Evolutionary conservation across 1,140 invertebrate genomes (phyloP), one percentile per base, ranked within the genome.

Genomic region (Heliconius eleuchia): DNA sequence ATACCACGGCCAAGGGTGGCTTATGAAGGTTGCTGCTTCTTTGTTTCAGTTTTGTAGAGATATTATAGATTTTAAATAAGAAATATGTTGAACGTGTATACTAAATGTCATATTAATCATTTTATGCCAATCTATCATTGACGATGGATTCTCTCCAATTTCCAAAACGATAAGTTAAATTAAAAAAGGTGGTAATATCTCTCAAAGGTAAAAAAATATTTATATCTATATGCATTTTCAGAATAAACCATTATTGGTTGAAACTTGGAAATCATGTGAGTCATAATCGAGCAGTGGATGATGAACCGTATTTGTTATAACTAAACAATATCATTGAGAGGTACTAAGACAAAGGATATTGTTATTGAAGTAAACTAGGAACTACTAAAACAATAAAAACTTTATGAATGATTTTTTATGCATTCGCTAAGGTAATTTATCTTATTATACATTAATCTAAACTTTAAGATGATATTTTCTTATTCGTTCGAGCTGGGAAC

Each of bases 1-100:
- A 82, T 84, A 91, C 90, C 92, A 94, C 88, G 91, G 92, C 92
- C 92, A 94, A 94, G 92, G 92, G 92, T 93, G 90, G 86, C 86
- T 86, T 85, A 79, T 88, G 89, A 94, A 93, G 92, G 92, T 94
- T 93, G 91, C 81, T 76, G 76, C 76, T 90, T 84, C 88, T 93
- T 90, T 92, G 88, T 91, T 82, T 88, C 70, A 18, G 16, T 79
- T 79, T 71, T 23, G 60, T 66, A 13, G 23, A 30, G 23, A 57
- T 57, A 23, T 18, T 27, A 57, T 57, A 57, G 55, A 57, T 57
- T 57, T 57, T 57, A 23, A 57, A 57, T 57, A 57, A 57, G 1
- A 60, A n/a, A 60, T 23, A 60, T 60, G n/a, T 9, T 23, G n/a
- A 66, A 66, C 4, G 60, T 13, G 1, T 16, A 66, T 23, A 11